Evolutionary conservation across 2,113 vertebrate genomes (phyloP), one percentile per base, ranked within the genome.

Genomic region (Geococcyx californianus): DNA sequence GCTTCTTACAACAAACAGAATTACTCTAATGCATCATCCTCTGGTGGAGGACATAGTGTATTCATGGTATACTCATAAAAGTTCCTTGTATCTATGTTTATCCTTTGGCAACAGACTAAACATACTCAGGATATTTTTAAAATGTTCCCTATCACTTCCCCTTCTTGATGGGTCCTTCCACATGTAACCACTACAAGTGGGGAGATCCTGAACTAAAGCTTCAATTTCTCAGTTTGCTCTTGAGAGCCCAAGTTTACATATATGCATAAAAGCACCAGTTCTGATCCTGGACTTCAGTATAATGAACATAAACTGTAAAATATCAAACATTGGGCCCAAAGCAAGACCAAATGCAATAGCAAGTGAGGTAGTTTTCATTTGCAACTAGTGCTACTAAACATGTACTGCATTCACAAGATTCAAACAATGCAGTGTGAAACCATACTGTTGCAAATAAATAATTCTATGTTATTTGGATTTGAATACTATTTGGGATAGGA

Each of bases 1-100:
- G 45, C 42, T 84, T 93, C 70, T 75, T 89, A 85, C n/a, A 89
- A 73, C 25, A 83, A 82, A 29, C 11, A 73, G 64, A 91, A 82
- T 72, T 74, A 59, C 49, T 36, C 17, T 23, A 56, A 78, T 10
- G 24, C 33, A 78, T 63, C 73, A 78, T 25, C 34, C 33, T 42
- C 67, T 5, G 2, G 21, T 18, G 25, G 34, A 17, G 1, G n/a
- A 76, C 93, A 70, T 12, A 16, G 4, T 0, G 1, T 7, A 38
- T 26, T 67, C 80, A 11, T 20, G 25, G 63, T 16, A 60, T 16
- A 28, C 15, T 36, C 33, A 19, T 9, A 25, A 52, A 85, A 87
- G 20, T 16, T 28, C 78, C 28, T 54, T 77, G 10, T 36, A 34
- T 28, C 62, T 60, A 34, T 7, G 31, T 25, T 34, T 75, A 64